Percentiles rank a stretch among this genome's conserved stretches.
Evolutionary conservation across 2,113 vertebrate genomes (phyloP).

Genomic region (Tretioscincus oriximinensis): DNA sequence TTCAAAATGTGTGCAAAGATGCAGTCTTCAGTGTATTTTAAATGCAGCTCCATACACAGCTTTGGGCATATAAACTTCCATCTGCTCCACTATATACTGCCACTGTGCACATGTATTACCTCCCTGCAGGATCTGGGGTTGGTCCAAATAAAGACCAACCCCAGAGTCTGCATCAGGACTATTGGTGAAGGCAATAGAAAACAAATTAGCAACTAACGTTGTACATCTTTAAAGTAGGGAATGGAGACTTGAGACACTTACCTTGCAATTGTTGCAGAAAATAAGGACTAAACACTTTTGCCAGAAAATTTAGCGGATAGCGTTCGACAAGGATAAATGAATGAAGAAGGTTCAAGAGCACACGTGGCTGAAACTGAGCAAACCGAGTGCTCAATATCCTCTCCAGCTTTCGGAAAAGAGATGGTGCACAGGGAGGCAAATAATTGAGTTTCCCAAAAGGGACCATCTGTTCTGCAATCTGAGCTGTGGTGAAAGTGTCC

Average conservation of each 20-base stretch:
- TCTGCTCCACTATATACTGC: no score
- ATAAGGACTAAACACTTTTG: constrained; percentile 85
- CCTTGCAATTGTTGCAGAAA: constrained; percentile 90
- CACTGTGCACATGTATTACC: no score
- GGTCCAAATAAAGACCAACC: no score
- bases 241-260: constrained; percentile 50
- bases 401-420: constrained; percentile 86
- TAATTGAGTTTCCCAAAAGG: constrained; percentile 88
- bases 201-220: no score
- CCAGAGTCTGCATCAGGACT: no score
- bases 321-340: constrained; percentile 82
- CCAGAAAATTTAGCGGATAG: constrained; percentile 89
- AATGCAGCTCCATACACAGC: no score
- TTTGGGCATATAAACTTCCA: no score
- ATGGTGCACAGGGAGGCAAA: constrained; percentile 78
- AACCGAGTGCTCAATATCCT: constrained; percentile 67
- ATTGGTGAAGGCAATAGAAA: no score
- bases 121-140: no score
- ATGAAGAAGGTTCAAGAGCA: constrained; percentile 83
- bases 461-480: constrained; percentile 79
- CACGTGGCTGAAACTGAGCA: constrained; percentile 79
- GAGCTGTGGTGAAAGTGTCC: constrained; percentile 77
- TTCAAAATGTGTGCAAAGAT: no score
- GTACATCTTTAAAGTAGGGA: no score
- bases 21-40: no score